A percentile compares a stretch with the other conserved stretches of the same genome.
phyloP scores from a whole-genome alignment of 2,113 vertebrate genomes.

The Ochotona curzoniae region DNA sequence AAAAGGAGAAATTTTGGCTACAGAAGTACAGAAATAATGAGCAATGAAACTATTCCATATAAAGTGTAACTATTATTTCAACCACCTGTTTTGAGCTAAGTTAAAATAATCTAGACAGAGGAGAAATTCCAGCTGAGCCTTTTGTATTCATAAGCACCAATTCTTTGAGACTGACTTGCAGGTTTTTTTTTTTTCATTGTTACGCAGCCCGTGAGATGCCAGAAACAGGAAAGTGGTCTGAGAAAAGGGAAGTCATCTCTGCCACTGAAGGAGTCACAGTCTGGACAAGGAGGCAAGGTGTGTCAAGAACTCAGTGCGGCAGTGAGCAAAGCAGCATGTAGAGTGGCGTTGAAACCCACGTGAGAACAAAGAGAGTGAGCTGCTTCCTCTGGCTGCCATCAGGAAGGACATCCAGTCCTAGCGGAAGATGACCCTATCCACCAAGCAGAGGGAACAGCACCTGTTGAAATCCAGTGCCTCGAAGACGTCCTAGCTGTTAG shows the following conservation, averaged over 20 bases:
- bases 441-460: not conserved
- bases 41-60: not conserved
- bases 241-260: conserved; percentile 36
- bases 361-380: not conserved
- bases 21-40: conserved; percentile 33
- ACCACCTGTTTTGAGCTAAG: not conserved
- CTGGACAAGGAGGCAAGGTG: not conserved
- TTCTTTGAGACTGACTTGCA: not conserved
- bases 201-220: conserved; percentile 37
- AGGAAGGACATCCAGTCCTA: not conserved
- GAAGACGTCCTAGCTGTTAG: too few relatives aligned
- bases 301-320: not conserved
- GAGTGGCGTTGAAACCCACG: not conserved
- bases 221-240: conserved; percentile 1
- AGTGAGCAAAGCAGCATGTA: not conserved
- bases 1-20: not conserved
- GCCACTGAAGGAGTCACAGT: not conserved
- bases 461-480: not conserved
- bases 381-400: not conserved
- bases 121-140: not conserved
- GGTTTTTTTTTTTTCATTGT: conserved; percentile 58
- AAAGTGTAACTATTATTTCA: conserved; percentile 35
- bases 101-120: not conserved
- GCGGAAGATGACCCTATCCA: not conserved
- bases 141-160: conserved; percentile 37